Conservation (phyloP, 2,113 vertebrate species). For the Ameiurus melas region DNA sequence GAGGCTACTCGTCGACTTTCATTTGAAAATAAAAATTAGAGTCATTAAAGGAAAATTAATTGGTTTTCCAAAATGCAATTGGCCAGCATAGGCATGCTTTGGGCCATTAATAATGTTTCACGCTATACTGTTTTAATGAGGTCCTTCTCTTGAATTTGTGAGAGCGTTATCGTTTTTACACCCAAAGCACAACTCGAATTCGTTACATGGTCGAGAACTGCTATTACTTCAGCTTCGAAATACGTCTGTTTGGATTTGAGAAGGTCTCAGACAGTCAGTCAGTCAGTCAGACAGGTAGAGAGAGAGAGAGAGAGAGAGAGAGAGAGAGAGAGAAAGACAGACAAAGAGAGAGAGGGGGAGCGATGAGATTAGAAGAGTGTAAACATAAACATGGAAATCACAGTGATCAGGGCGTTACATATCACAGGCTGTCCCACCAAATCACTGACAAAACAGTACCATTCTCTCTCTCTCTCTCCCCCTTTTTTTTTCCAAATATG, state of each 20-base stretch:
- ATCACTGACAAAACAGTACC: background rate
- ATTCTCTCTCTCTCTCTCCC: background rate
- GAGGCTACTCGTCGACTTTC: background rate
- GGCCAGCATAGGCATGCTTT: constrained; percentile 5
- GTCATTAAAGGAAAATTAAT: constrained; percentile 45
- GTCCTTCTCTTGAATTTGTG: background rate
- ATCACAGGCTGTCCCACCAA: constrained; percentile 17
- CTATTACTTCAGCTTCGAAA: background rate
- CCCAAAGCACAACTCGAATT: constrained; percentile 9
- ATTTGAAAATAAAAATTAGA: constrained; percentile 20
- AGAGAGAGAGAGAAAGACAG: background rate
- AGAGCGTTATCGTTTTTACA: background rate
- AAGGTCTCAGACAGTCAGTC: background rate
- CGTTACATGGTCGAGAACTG: background rate
- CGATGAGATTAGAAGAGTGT: background rate
- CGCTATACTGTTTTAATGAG: background rate
- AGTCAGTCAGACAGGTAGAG: background rate
- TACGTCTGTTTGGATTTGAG: background rate
- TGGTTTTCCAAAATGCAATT: constrained; percentile 30
- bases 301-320: background rate
- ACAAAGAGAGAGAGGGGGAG: background rate
- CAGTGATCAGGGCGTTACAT: background rate
- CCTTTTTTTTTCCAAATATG: constrained; percentile 60
- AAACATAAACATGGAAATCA: constrained; percentile 1
- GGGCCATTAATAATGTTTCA: constrained; percentile 17